Base-by-base conservation (phyloP, 2,113 vertebrate species). In the Toxotes chatareus region DNA sequence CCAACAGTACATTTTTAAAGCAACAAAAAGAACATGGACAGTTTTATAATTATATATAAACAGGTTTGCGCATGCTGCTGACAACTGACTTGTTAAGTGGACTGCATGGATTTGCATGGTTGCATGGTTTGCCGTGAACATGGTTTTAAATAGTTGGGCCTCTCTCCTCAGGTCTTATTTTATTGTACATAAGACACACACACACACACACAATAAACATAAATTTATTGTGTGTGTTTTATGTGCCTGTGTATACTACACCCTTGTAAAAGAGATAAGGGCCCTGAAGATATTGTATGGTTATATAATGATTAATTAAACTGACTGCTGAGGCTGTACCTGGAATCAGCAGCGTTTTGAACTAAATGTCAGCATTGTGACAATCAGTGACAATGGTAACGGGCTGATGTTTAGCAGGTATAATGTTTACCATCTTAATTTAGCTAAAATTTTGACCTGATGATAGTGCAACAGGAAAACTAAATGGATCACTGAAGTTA, bases 221-320 rank as follows among this genome's bases (percentile, higher is more conserved):
- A 27, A 27, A 51, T 68, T 40, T 16, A 42, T 61, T 32, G 17
- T 34, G 56, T 40, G 36, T 53, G 17, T 64, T 63, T 62, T 42
- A 3, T 73, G 4, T 32, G 9, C n/a, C 7, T 31, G 12, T 38
- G 32, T 73, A 44, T n/a, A 4, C 4, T 21, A 38, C 34, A 5
- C 11, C 51, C 14, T 63, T 69, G 17, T 67, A 42, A 61, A 42
- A 59, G 34, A 55, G 36, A 61, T 73, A 59, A 63, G 5, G 13
- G 13, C 23, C 27, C 42, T 42, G 31, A 65, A 73, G 19, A 23
- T 3, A 17, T 12, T 67, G 34, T 40, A 12, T 46, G n/a, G 0
- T 27, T 68, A 23, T 31, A 44, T 34, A 63, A 51, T 53, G 10
- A 7, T 34, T 36, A 32, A 42, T 10, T 40, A 19, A 62, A 46